These are phyloP conservation scores for Pogonomyrmex barbatus DNA, from an alignment of 1,140 invertebrate genomes.

Conservation along the genomic window DNA sequence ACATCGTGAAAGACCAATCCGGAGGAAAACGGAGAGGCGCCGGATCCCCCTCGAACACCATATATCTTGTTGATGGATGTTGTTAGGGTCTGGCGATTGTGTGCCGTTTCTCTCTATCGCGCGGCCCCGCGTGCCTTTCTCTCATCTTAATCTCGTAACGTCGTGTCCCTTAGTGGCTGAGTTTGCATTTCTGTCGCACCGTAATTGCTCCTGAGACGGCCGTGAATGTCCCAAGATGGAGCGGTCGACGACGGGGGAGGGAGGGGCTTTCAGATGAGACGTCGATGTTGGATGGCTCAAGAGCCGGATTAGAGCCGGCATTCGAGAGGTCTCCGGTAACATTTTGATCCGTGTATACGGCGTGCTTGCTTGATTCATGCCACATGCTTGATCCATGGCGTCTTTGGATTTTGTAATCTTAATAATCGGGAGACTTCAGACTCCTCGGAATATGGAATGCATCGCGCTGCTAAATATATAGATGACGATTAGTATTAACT, in stretches of 20 bases:
- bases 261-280: constrained; percentile 21
- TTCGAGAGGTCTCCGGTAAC: neutral
- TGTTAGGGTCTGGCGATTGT: constrained; percentile 68
- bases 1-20: constrained; percentile 40
- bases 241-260: neutral
- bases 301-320: constrained; percentile 18
- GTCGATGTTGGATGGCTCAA: constrained; percentile 35
- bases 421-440: constrained; percentile 18
- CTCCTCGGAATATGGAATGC: neutral
- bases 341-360: constrained; percentile 24
- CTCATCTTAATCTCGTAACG: constrained; percentile 55
- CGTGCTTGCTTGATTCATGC: constrained; percentile 44
- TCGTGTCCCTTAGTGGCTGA: constrained; percentile 42
- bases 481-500: neutral
- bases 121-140: constrained; percentile 17
- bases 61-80: constrained; percentile 77
- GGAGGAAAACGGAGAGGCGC: constrained; percentile 18
- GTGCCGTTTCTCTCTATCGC: constrained; percentile 24
- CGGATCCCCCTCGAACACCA: constrained; percentile 64
- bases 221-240: constrained; percentile 9
- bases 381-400: neutral
- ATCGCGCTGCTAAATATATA: constrained; percentile 18
- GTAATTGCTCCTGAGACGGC: constrained; percentile 47
- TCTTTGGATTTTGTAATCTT: constrained; percentile 28
- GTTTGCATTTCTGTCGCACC: constrained; percentile 61